Evolutionary conservation across 2,888 invertebrate species (phyloP).

Genomic region (Hemistola chrysoprasaria): DNA sequence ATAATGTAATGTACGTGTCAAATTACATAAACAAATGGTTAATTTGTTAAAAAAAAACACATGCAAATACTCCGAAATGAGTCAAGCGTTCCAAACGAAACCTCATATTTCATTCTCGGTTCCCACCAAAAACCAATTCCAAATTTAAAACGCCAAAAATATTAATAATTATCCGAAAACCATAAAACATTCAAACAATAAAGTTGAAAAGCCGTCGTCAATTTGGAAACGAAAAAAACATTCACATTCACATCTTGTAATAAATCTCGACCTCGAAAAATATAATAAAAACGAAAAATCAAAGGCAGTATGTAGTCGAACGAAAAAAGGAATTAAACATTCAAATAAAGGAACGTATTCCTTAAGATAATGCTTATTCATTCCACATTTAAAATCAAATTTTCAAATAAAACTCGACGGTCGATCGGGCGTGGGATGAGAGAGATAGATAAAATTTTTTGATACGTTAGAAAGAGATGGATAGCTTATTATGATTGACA

Average conservation of each 20-base stretch:
- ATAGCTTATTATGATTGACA: constrained; percentile 82
- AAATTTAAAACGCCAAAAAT: constrained; percentile 31
- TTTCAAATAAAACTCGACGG: constrained; percentile 76
- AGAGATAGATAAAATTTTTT: constrained; percentile 52
- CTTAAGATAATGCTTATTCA: constrained; percentile 82
- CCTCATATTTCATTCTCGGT: no score
- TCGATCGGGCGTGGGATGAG: constrained; percentile 65
- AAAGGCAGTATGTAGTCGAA: constrained; percentile 65
- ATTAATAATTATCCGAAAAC: constrained; percentile 40
- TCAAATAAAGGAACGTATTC: constrained; percentile 79
- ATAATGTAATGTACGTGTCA: constrained; percentile 18
- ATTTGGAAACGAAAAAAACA: constrained; percentile 47
- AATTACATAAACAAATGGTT: constrained; percentile 33
- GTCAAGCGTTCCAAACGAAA: no score
- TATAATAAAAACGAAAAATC: constrained; percentile 58
- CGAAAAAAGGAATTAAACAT: constrained; percentile 78
- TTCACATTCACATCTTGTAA: constrained; percentile 66
- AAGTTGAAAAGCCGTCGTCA: constrained; percentile 43
- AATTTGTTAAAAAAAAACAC: constrained; percentile 58
- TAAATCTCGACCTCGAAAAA: constrained; percentile 66
- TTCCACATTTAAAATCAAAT: constrained; percentile 82
- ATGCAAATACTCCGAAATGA: no score
- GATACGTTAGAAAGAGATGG: constrained; percentile 65
- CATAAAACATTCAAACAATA: constrained; percentile 44
- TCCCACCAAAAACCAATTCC: constrained; percentile 22